A percentile compares a stretch with the other conserved stretches of the same genome.
Evolutionary conservation across 2,113 vertebrate species (phyloP).

Genomic region (Scomber japonicus): DNA sequence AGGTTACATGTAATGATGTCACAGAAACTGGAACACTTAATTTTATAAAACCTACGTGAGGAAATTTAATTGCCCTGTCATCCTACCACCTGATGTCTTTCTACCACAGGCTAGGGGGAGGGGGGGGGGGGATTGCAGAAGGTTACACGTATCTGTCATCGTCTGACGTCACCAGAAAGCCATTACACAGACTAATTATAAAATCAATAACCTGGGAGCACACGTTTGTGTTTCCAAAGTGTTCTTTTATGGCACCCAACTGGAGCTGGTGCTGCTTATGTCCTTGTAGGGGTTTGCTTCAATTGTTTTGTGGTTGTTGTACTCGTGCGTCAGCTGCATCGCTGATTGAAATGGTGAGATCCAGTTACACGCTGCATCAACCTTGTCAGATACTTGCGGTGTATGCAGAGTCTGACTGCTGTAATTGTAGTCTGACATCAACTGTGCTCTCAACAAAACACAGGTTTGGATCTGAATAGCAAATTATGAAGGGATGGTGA

Average conservation of each 20-base stretch:
- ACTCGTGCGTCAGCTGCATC: conserved; percentile 38
- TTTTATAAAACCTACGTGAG: conserved; percentile 15
- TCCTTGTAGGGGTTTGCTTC: conserved; percentile 40
- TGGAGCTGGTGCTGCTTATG: not conserved
- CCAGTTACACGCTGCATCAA: conserved; percentile 24
- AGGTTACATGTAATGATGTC: not conserved
- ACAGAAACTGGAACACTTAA: not conserved
- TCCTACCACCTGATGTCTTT: conserved; percentile 30
- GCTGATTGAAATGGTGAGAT: conserved; percentile 19
- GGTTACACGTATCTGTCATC: conserved; percentile 9
- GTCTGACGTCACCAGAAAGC: conserved; percentile 51
- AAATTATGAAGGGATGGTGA: not conserved
- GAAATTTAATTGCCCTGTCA: conserved; percentile 29
- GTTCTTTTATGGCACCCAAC: conserved; percentile 41
- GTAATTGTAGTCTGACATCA: conserved; percentile 25
- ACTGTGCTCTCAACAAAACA: conserved; percentile 14
- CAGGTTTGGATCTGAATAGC: not conserved
- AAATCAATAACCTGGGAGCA: conserved; percentile 69
- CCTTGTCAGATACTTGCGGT: conserved; percentile 21
- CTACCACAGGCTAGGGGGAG: not conserved
- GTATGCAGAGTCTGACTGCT: not conserved
- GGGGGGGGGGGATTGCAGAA: not conserved
- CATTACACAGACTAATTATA: conserved; percentile 65
- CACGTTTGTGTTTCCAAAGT: conserved; percentile 34
- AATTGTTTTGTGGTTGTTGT: conserved; percentile 30